Evolutionary conservation across 2,888 invertebrate species (phyloP).

Genomic region (Sesamia inferens): DNA sequence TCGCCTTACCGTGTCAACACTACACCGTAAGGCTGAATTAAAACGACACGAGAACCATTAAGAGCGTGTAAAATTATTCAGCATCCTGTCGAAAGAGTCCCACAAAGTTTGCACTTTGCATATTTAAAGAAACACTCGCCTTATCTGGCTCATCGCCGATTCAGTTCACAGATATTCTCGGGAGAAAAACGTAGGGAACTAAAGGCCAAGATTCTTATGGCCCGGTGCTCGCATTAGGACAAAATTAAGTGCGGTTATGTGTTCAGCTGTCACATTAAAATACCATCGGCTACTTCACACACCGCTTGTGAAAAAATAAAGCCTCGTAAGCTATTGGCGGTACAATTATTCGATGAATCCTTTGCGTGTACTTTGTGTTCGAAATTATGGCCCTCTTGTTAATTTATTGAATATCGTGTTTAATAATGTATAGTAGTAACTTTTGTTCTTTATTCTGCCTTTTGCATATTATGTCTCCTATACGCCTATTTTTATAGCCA

Average conservation of each 20-base stretch:
- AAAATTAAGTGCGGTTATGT: constrained; percentile 90
- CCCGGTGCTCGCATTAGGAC: constrained; percentile 85
- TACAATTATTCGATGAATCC: constrained; percentile 84
- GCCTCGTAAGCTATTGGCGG: constrained; percentile 78
- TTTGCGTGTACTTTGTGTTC: constrained; percentile 73
- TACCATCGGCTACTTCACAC: constrained; percentile 84
- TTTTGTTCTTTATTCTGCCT: constrained; percentile 39
- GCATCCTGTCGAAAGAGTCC: constrained; percentile 84
- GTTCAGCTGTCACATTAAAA: constrained; percentile 88
- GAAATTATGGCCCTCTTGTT: constrained; percentile 66
- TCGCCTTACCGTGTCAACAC: constrained; percentile 77
- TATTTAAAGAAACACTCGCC: constrained; percentile 87
- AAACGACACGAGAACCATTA: constrained; percentile 85
- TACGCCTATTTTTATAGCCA: constrained; percentile 39
- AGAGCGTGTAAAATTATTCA: constrained; percentile 89
- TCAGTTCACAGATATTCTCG: constrained; percentile 84
- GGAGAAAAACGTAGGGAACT: constrained; percentile 81
- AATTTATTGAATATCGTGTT: constrained; percentile 70
- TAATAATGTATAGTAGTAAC: constrained; percentile 46
- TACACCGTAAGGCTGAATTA: constrained; percentile 80
- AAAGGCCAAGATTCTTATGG: constrained; percentile 80
- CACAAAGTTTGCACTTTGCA: constrained; percentile 88
- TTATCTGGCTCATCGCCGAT: constrained; percentile 88
- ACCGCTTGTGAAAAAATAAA: constrained; percentile 80
- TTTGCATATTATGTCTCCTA: constrained; percentile 26